Base-by-base conservation (phyloP, 30 jellyfish, hydroid and myxozoan species). In the Aurelia sp. region DNA sequence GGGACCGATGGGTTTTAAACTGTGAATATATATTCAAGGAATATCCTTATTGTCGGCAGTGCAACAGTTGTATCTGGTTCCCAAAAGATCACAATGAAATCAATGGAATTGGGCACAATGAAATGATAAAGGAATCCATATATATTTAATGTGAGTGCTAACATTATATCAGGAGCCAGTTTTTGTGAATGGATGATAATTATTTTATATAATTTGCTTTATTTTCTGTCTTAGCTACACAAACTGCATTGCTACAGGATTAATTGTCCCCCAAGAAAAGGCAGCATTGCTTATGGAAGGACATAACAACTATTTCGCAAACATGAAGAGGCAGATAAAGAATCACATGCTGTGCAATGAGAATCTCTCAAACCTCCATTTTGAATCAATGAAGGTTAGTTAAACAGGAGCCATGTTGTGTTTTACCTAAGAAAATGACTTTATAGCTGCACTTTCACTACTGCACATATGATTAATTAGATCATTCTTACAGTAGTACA, bases 301-400 rank as follows among this genome's bases (percentile, higher is more conserved):
- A n/a, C 76, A 20, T 65, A 65, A 65, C 44, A 65, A 65, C 13
- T 65, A 65, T 51, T 65, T 65, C 13, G 76, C 76, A 22, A 65
- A 65, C 9, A 65, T 65, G 76, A 65, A 65, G 76, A 53, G 76
- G 30, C 76, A 65, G 76, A 65, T 65, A 53, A 65, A 65, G 51
- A 65, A 65, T 9, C 44, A 65, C 51, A 65, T 65, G 76, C 76
- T 65, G 76, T 65, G 76, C 9, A 65, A 65, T 65, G 5, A 65
- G 13, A 16, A 2, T 65, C n/a, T n/a, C n/a, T n/a, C n/a, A n/a
- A n/a, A n/a, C n/a, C n/a, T n/a, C n/a, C n/a, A n/a, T n/a, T n/a
- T n/a, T n/a, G n/a, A n/a, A n/a, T n/a, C n/a, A n/a, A n/a, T n/a
- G n/a, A n/a, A n/a, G n/a, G n/a, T n/a, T n/a, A n/a, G 3, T 57